These are phyloP conservation scores for Ellobius talpinus DNA, from an alignment of 2,113 vertebrate genomes.

Conservation along the genomic window DNA sequence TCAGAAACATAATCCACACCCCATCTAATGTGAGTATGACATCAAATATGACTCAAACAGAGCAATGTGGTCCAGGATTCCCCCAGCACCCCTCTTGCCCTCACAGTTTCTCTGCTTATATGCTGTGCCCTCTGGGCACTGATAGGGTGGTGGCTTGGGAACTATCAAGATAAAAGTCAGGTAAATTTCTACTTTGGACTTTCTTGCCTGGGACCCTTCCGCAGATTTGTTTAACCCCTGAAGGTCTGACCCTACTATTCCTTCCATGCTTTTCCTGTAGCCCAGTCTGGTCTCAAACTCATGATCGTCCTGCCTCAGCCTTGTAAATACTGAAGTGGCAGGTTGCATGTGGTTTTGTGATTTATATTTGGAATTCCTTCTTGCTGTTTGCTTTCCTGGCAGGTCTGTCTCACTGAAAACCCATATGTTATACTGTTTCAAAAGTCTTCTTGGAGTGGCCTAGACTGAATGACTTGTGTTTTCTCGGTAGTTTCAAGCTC, in stretches of 20 bases:
- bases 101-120: background rate
- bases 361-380: background rate
- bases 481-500: background rate
- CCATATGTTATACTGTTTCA: background rate
- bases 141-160: background rate
- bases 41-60: background rate
- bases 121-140: background rate
- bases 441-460: background rate
- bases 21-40: background rate
- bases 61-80: background rate
- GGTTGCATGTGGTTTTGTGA: background rate
- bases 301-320: background rate
- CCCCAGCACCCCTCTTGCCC: background rate
- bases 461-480: background rate
- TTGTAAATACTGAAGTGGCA: background rate
- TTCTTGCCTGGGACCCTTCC: background rate
- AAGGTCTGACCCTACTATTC: background rate
- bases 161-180: background rate
- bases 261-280: background rate
- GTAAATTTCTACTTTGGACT: background rate
- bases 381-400: background rate
- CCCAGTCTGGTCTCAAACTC: background rate
- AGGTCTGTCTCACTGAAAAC: background rate
- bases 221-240: background rate
- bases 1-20: background rate